Conservation (phyloP, 2,888 invertebrate species). For the Micropterix aruncella region DNA sequence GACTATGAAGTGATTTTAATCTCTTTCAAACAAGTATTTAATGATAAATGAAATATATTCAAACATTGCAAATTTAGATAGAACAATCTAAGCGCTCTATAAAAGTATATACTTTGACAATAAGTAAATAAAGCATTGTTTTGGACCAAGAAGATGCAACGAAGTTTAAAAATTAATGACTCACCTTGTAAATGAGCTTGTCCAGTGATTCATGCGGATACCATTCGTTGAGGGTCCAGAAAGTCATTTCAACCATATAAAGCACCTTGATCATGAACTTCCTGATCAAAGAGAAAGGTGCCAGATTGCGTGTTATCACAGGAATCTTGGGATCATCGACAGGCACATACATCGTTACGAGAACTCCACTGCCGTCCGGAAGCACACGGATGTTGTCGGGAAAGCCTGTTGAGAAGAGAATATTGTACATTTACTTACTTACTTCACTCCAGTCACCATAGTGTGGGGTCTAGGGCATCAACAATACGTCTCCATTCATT, state of each 20-base stretch:
- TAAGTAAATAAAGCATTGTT: too few relatives aligned
- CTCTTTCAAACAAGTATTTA: too few relatives aligned
- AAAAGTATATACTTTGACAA: too few relatives aligned
- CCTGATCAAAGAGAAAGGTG: conserved; percentile 47
- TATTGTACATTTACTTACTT: background rate
- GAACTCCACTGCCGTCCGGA: conserved; percentile 51
- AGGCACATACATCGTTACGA: conserved; percentile 43
- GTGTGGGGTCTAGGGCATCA: too few relatives aligned
- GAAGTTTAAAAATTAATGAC: too few relatives aligned
- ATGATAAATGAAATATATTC: too few relatives aligned
- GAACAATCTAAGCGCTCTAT: too few relatives aligned
- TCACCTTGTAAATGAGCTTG: conserved; percentile 44
- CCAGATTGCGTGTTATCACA: conserved; percentile 33
- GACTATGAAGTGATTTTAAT: too few relatives aligned
- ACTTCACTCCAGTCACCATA: too few relatives aligned
- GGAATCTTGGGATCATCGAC: conserved; percentile 44
- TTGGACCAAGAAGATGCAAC: too few relatives aligned
- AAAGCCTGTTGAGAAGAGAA: conserved; percentile 20
- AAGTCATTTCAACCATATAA: conserved; percentile 44
- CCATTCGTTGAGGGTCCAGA: conserved; percentile 43
- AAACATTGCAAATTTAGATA: too few relatives aligned
- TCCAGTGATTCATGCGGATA: conserved; percentile 53
- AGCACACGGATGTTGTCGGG: conserved; percentile 49
- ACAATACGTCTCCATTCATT: too few relatives aligned
- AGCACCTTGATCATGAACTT: conserved; percentile 48